These are phyloP conservation scores for Achlya flavicornis DNA, from an alignment of 2,888 invertebrate genomes.

Conservation along the genomic window DNA sequence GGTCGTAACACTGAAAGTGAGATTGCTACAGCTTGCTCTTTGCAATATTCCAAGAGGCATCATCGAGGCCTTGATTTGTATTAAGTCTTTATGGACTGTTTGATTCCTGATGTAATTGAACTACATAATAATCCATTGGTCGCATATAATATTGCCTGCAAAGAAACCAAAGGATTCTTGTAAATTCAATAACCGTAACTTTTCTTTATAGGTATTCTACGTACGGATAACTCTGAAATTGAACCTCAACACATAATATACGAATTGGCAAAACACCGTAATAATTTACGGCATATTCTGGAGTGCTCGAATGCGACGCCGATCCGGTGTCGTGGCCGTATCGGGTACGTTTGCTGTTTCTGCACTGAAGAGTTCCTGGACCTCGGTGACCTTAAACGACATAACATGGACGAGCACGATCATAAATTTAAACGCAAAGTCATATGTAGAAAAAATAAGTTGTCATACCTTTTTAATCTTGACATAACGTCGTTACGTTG, in stretches of 20 bases:
- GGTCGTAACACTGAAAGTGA: too few relatives aligned
- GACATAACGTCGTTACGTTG: conserved; percentile 57
- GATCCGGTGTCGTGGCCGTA: conserved; percentile 44
- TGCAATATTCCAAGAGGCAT: too few relatives aligned
- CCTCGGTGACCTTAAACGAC: conserved; percentile 53
- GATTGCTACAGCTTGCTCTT: too few relatives aligned
- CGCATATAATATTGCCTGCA: too few relatives aligned
- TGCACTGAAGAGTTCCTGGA: conserved; percentile 44
- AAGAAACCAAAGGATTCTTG: not conserved
- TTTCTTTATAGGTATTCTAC: conserved; percentile 35
- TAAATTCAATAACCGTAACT: conserved; percentile 24
- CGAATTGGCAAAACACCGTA: conserved; percentile 45
- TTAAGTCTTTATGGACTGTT: too few relatives aligned
- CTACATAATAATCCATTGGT: too few relatives aligned
- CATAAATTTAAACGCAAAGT: conserved; percentile 35
- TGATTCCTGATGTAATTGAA: too few relatives aligned
- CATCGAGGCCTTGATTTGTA: too few relatives aligned
- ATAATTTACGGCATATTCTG: conserved; percentile 52
- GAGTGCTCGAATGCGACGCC: conserved; percentile 61
- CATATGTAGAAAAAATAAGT: conserved; percentile 37
- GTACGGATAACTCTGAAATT: not conserved
- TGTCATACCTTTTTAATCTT: conserved; percentile 48
- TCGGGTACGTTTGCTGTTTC: conserved; percentile 57
- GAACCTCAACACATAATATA: not conserved
- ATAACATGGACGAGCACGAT: conserved; percentile 47